Evolutionary conservation across 2,888 invertebrate genomes (phyloP).

Genomic region (Eristalinus aeneus): DNA sequence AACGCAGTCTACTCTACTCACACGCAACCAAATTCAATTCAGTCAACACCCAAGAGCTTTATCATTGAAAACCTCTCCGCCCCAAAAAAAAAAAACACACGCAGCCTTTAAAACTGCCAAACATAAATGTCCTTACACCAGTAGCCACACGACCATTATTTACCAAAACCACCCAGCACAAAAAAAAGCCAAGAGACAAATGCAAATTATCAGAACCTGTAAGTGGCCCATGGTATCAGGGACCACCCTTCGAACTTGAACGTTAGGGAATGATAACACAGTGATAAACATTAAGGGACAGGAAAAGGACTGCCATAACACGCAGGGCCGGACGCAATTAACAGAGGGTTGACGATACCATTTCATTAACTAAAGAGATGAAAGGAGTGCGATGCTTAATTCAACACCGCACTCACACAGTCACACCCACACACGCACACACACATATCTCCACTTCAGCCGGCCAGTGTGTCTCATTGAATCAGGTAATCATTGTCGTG

Average conservation of each 20-base stretch:
- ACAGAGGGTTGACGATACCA: conserved; percentile 43
- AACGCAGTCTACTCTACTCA: no score
- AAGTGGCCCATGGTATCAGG: conserved; percentile 39
- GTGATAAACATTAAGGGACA: conserved; percentile 47
- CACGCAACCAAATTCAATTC: neutral
- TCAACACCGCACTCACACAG: conserved; percentile 18
- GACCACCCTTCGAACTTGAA: neutral
- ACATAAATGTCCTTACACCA: neutral
- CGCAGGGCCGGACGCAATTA: conserved; percentile 61
- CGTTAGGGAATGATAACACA: conserved; percentile 36
- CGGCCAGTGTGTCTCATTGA: neutral
- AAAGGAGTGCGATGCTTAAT: conserved; percentile 49
- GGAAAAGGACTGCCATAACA: conserved; percentile 42
- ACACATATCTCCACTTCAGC: neutral
- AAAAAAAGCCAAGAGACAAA: conserved; percentile 3
- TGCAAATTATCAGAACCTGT: conserved; percentile 61
- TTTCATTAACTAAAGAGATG: conserved; percentile 60
- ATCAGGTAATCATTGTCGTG: neutral
- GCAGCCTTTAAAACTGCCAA: neutral
- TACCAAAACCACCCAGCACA: neutral
- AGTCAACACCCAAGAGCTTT: neutral
- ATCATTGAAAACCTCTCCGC: neutral
- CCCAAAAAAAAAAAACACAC: no score
- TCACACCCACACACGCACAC: neutral
- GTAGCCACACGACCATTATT: neutral